Percentiles rank a stretch among this genome's conserved stretches.
These are phyloP conservation scores for Aurelia coerulea DNA, from an alignment of 30 jellyfish, hydroid and myxozoan genomes.

Conservation along the genomic window DNA sequence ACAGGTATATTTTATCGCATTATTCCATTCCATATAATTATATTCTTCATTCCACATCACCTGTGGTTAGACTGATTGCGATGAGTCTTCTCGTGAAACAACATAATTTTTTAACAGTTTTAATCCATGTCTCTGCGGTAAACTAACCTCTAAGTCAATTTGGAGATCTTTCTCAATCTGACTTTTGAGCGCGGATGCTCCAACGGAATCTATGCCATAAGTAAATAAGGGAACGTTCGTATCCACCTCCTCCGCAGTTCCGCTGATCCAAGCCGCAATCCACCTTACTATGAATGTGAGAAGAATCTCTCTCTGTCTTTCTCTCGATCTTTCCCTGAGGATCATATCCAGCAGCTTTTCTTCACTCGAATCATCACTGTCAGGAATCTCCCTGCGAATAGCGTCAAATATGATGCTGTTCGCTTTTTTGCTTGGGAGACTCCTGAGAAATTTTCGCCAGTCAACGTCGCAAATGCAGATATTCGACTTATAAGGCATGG, in stretches of 20 bases:
- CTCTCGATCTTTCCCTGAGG: conserved; percentile 27
- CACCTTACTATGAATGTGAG: conserved; percentile 45
- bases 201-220: conserved; percentile 78
- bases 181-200: conserved; percentile 68
- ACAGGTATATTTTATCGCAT: no score
- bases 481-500: conserved; percentile 51
- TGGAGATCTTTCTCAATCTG: conserved; percentile 71
- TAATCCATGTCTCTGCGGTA: no score
- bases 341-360: conserved; percentile 49
- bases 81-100: no score
- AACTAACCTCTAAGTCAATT: conserved; percentile 55
- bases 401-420: conserved; percentile 45
- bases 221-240: conserved; percentile 68
- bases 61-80: no score
- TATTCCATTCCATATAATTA: no score
- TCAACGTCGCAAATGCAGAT: conserved; percentile 73
- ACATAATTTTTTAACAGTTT: no score
- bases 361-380: conserved; percentile 16
- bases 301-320: conserved; percentile 42
- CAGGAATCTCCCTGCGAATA: conserved; percentile 52
- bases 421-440: conserved; percentile 54
- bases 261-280: conserved; percentile 83
- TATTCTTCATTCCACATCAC: no score
- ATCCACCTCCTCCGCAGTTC: conserved; percentile 72
- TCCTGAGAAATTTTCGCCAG: conserved; percentile 52